Evolutionary conservation across 2,797 vertebrate genomes (phyloP).

Genomic region (Girardinus metallicus): DNA sequence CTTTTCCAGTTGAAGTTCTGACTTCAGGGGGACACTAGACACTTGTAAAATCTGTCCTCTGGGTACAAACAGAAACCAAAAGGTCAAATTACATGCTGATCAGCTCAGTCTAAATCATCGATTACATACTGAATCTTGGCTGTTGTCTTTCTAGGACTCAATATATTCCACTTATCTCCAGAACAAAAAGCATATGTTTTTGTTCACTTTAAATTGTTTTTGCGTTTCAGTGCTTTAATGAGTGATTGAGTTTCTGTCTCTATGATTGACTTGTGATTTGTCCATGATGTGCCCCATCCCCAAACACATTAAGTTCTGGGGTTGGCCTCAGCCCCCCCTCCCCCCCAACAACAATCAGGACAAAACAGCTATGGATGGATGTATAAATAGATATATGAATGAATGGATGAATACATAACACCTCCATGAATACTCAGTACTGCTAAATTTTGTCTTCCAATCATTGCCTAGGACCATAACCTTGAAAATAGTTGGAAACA

Average conservation of each 20-base stretch:
- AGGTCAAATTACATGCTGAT: not conserved
- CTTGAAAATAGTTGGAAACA: slow-evolving; percentile 85
- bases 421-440: slow-evolving; percentile 55
- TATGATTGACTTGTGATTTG: not conserved
- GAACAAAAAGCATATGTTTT: not conserved
- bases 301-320: not conserved
- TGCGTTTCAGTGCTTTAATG: not conserved
- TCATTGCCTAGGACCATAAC: slow-evolving; percentile 77
- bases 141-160: not conserved
- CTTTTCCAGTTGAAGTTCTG: not conserved
- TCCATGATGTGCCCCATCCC: not conserved
- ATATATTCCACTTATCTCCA: not conserved
- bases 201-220: not conserved
- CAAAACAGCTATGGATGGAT: slow-evolving; percentile 35
- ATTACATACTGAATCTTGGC: not conserved
- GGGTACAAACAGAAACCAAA: not conserved
- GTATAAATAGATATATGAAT: not conserved
- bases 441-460: slow-evolving; percentile 66
- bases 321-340: too few relatives aligned
- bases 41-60: not conserved
- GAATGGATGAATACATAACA: slow-evolving; percentile 49
- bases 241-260: not conserved
- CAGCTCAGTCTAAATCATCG: not conserved
- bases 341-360: not conserved
- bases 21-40: not conserved